Percentiles rank a stretch among this genome's conserved stretches.
phyloP scores from a whole-genome alignment of 2,888 invertebrate genomes.

The Lysandra bellargus region DNA sequence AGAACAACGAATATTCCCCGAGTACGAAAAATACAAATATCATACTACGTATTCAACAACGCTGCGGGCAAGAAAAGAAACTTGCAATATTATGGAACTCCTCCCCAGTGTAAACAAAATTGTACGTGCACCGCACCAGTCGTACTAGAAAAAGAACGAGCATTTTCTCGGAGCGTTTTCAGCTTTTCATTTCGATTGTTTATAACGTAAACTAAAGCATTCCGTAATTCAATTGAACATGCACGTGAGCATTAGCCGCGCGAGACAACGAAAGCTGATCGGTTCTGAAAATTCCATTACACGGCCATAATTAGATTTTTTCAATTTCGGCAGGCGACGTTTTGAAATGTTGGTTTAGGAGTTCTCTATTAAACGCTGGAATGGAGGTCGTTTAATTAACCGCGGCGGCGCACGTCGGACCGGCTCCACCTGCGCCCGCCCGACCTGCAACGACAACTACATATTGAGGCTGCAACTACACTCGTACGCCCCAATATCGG shows the following conservation, averaged over 20 bases:
- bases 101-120: conserved; percentile 10
- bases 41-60: conserved; percentile 1
- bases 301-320: conserved; percentile 18
- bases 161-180: neutral
- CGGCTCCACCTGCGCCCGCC: neutral
- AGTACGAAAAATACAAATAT: neutral
- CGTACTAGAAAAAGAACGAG: neutral
- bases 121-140: neutral
- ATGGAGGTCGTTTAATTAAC: conserved; percentile 21
- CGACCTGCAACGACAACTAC: conserved; percentile 4
- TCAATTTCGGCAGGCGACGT: conserved; percentile 6
- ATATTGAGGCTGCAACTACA: neutral
- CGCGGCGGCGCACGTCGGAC: neutral
- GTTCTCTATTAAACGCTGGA: neutral
- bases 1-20: neutral
- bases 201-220: neutral
- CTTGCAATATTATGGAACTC: conserved; percentile 7
- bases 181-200: conserved; percentile 7
- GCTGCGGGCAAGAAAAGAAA: neutral
- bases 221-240: neutral
- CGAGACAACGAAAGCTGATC: neutral
- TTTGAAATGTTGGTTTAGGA: conserved; percentile 22
- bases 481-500: neutral
- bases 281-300: conserved; percentile 21
- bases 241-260: neutral